Conservation (phyloP, 2,888 invertebrate genomes). For the Drosophila lutescens region DNA sequence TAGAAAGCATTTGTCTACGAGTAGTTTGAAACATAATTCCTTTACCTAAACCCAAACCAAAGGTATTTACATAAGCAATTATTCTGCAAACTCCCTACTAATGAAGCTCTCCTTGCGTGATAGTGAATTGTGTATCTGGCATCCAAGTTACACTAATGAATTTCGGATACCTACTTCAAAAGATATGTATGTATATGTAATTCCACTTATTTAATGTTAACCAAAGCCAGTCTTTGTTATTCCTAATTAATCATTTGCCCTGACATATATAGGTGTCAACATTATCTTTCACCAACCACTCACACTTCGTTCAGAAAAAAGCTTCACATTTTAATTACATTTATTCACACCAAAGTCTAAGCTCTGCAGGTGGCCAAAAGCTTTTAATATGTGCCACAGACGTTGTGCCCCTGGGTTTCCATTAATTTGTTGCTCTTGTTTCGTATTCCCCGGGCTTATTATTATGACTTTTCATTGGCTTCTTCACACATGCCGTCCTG, state of each 20-base stretch:
- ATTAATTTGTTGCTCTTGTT: conserved; percentile 44
- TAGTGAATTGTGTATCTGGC: not conserved
- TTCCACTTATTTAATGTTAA: conserved; percentile 5
- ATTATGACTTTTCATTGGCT: conserved; percentile 58
- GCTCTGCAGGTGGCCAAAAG: conserved; percentile 22
- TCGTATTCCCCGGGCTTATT: conserved; percentile 64
- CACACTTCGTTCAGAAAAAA: conserved; percentile 42
- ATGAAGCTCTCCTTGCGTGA: conserved; percentile 27
- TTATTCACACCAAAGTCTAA: conserved; percentile 52
- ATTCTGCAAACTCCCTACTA: conserved; percentile 8
- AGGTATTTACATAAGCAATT: conserved; percentile 33
- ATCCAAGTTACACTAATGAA: conserved; percentile 9
- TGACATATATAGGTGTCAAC: conserved; percentile 9
- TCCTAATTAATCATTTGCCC: conserved; percentile 66
- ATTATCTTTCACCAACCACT: conserved; percentile 32
- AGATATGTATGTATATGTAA: too few species aligned
- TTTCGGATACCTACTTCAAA: conserved; percentile 15
- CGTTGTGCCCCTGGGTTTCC: conserved; percentile 18
- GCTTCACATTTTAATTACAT: conserved; percentile 68
- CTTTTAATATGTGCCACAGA: conserved; percentile 15
- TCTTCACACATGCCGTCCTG: conserved; percentile 21
- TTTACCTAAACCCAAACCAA: not conserved
- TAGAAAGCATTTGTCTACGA: not conserved
- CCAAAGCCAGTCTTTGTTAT: conserved; percentile 13
- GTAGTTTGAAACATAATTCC: not conserved